Conservation (phyloP, 2,888 invertebrate species). For the Oligia strigilis region DNA sequence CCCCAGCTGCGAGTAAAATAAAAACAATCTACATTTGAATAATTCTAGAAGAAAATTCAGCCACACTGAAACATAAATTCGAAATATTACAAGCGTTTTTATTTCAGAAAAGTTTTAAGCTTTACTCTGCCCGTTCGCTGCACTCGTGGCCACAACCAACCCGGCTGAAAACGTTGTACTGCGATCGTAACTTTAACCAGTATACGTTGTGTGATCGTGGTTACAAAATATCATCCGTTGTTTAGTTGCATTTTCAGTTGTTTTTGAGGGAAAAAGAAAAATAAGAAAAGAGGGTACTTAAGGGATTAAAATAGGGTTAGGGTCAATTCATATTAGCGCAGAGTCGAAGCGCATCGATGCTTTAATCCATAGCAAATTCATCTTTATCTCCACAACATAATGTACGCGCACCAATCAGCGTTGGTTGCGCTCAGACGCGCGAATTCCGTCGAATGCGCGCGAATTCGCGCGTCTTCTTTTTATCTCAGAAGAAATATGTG, state of each 20-base stretch:
- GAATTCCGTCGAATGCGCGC: no score
- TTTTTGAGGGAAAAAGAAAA: slow-evolving; percentile 17
- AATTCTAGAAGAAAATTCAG: slow-evolving; percentile 47
- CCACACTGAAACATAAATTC: slow-evolving; percentile 41
- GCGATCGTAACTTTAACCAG: slow-evolving; percentile 56
- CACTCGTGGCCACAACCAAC: slow-evolving; percentile 48
- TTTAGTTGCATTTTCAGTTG: slow-evolving; percentile 22
- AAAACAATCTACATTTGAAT: slow-evolving; percentile 44
- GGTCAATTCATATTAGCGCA: no score
- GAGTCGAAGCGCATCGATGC: no score
- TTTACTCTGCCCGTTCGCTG: slow-evolving; percentile 35
- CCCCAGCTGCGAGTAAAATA: slow-evolving; percentile 30
- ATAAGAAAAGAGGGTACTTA: not conserved
- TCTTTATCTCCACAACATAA: no score
- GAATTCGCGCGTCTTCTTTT: no score
- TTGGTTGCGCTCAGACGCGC: no score
- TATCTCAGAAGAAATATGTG: no score
- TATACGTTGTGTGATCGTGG: slow-evolving; percentile 50
- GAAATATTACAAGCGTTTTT: slow-evolving; percentile 54
- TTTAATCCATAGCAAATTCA: no score
- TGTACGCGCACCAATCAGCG: no score
- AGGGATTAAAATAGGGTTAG: no score
- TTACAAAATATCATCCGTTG: slow-evolving; percentile 42
- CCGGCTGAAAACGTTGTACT: slow-evolving; percentile 31
- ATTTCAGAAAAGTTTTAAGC: slow-evolving; percentile 45